Evolutionary conservation across 64 coral and sea anemone species (phyloP).

Genomic region (Pocillopora verrucosa): DNA sequence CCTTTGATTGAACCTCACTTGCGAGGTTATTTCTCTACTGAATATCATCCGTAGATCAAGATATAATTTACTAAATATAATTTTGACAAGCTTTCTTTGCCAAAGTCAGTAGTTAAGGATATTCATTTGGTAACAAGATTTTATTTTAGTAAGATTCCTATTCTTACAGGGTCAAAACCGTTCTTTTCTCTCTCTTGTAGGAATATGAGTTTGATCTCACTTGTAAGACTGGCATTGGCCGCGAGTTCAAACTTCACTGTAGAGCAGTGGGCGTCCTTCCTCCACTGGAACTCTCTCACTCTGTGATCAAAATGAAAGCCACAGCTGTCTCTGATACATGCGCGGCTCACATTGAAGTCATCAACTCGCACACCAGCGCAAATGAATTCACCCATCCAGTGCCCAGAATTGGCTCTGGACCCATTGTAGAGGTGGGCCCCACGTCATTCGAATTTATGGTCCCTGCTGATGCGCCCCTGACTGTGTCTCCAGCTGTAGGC

Average conservation of each 20-base stretch:
- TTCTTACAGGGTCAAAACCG: no score
- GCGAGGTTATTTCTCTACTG: no score
- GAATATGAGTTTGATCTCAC: conserved; percentile 87
- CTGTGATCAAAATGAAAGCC: conserved; percentile 89
- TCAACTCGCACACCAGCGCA: conserved; percentile 86
- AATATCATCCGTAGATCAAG: no score
- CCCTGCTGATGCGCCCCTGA: conserved; percentile 72
- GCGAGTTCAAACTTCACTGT: conserved; percentile 86
- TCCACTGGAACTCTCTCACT: conserved; percentile 83
- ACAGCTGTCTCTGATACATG: conserved; percentile 89
- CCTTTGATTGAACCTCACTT: no score
- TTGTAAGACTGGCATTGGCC: conserved; percentile 93
- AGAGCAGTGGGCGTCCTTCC: conserved; percentile 84
- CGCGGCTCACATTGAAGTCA: conserved; percentile 76
- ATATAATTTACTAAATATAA: no score
- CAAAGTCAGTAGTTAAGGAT: no score
- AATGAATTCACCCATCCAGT: conserved; percentile 98
- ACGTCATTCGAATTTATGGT: conserved; percentile 96
- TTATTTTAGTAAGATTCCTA: no score
- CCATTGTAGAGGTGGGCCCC: conserved; percentile 92
- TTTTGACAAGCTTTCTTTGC: no score
- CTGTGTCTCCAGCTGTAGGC: conserved; percentile 85
- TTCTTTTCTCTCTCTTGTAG: not conserved
- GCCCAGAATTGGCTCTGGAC: conserved; percentile 84
- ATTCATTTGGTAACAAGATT: no score